A percentile compares a stretch with the other conserved stretches of the same genome.
Evolutionary conservation across 2,888 invertebrate species (phyloP).

Genomic region (Tipula unca): DNA sequence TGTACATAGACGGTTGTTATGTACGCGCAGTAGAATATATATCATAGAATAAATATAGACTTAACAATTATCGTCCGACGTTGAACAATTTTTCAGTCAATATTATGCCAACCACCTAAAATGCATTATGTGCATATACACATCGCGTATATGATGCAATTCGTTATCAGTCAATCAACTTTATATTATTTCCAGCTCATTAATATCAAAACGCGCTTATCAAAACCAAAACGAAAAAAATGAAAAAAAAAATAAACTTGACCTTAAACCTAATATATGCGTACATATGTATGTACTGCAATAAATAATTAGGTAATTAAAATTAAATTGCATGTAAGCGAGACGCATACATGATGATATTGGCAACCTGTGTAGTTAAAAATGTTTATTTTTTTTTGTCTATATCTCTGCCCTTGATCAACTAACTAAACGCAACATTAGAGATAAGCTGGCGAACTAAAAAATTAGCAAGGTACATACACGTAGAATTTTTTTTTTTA

Average conservation of each 20-base stretch:
- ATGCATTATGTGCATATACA: not conserved
- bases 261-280: not conserved
- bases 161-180: constrained; percentile 1
- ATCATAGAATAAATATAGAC: too few species aligned
- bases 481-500: not conserved
- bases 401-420: not conserved
- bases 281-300: not conserved
- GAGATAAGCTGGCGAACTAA: not conserved
- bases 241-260: not conserved
- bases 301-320: not conserved
- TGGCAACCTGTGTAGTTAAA: not conserved
- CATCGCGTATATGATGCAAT: not conserved
- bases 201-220: not conserved
- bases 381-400: not conserved
- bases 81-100: not conserved
- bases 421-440: not conserved
- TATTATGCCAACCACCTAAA: not conserved
- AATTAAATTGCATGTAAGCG: not conserved
- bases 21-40: too few species aligned
- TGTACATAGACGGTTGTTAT: too few species aligned
- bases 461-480: not conserved
- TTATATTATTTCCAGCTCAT: not conserved
- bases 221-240: not conserved
- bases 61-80: too few species aligned
- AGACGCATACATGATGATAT: not conserved